Conservation (phyloP, 1,140 invertebrate genomes). For the Apocrypta bakeri region DNA sequence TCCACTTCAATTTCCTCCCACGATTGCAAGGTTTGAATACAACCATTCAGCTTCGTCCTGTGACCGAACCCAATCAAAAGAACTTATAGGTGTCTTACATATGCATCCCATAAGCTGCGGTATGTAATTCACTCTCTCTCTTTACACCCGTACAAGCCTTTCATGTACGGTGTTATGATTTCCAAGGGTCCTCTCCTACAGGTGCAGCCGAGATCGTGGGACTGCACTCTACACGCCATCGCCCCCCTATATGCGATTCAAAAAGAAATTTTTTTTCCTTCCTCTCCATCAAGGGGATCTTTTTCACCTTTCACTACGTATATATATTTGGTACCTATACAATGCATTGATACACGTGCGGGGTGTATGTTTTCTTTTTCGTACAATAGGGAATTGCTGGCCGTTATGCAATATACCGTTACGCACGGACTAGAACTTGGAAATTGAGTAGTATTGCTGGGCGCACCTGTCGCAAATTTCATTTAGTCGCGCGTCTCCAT, state of each 20-base stretch:
- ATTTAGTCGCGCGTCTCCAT: not conserved
- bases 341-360: not conserved
- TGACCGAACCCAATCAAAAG: not conserved
- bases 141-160: slow-evolving; percentile 7
- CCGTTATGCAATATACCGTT: slow-evolving; percentile 40
- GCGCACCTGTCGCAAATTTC: slow-evolving; percentile 40
- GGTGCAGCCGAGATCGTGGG: slow-evolving; percentile 17
- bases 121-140: not conserved
- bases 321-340: not conserved
- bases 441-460: not conserved
- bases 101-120: not conserved
- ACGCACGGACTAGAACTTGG: not conserved
- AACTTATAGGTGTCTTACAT: not conserved
- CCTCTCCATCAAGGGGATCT: not conserved
- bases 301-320: slow-evolving; percentile 26
- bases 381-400: not conserved
- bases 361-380: not conserved
- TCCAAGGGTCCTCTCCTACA: not conserved
- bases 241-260: not conserved
- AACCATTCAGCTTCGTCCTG: not conserved
- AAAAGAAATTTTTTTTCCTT: slow-evolving; percentile 14
- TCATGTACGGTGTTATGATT: not conserved
- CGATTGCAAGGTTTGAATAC: not conserved
- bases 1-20: not conserved
- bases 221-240: not conserved